phyloP scores from a whole-genome alignment of 2,888 invertebrate genomes.

The Gastrophysa polygoni region DNA sequence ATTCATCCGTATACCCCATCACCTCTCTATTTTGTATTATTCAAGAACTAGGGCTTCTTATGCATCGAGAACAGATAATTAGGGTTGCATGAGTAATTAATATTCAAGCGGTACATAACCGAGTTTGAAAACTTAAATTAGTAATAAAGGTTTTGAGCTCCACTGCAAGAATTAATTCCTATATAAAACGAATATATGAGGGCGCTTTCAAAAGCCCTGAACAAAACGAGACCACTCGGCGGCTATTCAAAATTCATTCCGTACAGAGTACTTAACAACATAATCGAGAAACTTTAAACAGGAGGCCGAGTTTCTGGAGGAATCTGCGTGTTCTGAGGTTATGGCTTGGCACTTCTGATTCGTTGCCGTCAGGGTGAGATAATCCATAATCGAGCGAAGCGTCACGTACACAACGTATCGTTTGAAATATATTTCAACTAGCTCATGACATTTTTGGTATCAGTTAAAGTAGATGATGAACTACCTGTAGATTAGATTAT shows the following conservation, averaged over 20 bases:
- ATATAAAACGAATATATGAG: slow-evolving; percentile 41
- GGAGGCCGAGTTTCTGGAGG: slow-evolving; percentile 23
- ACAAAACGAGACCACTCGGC: slow-evolving; percentile 14
- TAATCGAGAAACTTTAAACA: slow-evolving; percentile 50
- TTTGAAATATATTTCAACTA: too few species aligned
- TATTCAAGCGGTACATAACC: slow-evolving; percentile 34
- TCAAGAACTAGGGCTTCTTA: neutral
- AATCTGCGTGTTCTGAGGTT: neutral
- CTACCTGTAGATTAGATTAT: too few species aligned
- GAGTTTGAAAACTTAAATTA: slow-evolving; percentile 44
- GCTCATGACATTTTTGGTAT: too few species aligned
- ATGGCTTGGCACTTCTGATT: neutral
- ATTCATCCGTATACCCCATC: neutral
- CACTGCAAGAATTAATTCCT: slow-evolving; percentile 41
- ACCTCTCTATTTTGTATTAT: neutral
- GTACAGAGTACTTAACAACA: slow-evolving; percentile 47
- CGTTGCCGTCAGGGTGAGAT: neutral
- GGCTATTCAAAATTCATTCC: slow-evolving; percentile 48
- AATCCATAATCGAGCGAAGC: neutral
- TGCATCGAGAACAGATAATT: slow-evolving; percentile 21
- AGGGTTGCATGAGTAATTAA: slow-evolving; percentile 33
- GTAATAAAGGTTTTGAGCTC: slow-evolving; percentile 40
- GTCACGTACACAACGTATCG: neutral
- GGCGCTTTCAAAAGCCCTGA: slow-evolving; percentile 15
- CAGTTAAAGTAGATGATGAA: too few species aligned